phyloP scores from a whole-genome alignment of 2,797 vertebrate genomes.

The Myripristis jacobus region DNA sequence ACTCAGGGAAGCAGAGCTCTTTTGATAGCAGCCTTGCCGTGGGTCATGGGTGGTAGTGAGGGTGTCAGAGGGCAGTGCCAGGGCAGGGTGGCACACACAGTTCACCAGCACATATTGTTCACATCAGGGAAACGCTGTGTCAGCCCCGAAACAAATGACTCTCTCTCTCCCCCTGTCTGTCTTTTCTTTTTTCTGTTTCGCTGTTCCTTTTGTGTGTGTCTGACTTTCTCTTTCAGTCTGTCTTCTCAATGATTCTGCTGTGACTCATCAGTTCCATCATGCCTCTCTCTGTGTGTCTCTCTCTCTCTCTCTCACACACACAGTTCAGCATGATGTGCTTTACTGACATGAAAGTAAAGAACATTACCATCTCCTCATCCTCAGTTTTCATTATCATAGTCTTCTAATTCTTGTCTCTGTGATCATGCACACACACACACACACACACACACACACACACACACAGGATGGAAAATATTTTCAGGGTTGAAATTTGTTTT shows the following conservation, averaged over 20 bases:
- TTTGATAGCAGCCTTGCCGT: conserved; percentile 47
- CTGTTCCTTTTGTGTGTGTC: conserved; percentile 24
- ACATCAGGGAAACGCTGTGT: conserved; percentile 54
- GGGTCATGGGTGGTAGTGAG: conserved; percentile 37
- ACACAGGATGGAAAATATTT: no score
- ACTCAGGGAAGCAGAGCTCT: conserved; percentile 3
- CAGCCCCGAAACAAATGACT: conserved; percentile 54
- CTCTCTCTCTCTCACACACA: conserved; percentile 21
- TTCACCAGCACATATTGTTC: conserved; percentile 61
- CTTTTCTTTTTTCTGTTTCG: conserved; percentile 25
- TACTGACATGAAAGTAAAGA: conserved; percentile 7
- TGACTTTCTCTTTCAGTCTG: conserved; percentile 43
- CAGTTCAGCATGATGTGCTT: no score
- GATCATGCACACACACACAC: no score
- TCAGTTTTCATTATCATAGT: neutral
- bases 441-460: no score
- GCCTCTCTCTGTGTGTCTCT: conserved; percentile 28
- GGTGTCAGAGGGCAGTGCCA: conserved; percentile 54
- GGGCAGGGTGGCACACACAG: conserved; percentile 69
- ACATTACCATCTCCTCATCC: neutral
- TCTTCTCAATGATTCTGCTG: conserved; percentile 42
- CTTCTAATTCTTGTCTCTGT: neutral
- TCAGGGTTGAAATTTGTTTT: no score
- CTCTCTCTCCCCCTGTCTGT: conserved; percentile 55
- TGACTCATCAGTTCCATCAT: conserved; percentile 70